phyloP scores from a whole-genome alignment of 2,113 vertebrate genomes.

The Rhabdornis inornatus region DNA sequence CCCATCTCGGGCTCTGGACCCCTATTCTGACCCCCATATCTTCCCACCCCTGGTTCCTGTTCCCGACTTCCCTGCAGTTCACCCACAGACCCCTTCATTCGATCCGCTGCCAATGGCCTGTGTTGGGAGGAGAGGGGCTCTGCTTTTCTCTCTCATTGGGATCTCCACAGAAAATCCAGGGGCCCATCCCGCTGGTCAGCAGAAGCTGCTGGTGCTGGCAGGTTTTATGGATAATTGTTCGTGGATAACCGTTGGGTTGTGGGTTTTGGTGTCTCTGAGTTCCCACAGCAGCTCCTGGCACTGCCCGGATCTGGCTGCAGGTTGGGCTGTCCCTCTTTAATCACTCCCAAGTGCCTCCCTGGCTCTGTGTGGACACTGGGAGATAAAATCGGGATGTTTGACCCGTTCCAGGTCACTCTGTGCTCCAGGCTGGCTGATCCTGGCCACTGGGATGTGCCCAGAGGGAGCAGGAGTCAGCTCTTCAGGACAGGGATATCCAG shows the following conservation, averaged over 20 bases:
- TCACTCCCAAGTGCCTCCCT: accelerated
- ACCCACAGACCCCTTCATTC: neutral
- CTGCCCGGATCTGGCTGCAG: accelerated
- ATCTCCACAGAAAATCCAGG: accelerated
- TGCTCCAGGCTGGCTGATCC: neutral
- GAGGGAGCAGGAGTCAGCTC: accelerated
- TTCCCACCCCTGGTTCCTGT: neutral
- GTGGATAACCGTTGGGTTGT: accelerated
- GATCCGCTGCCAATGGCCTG: too few relatives aligned
- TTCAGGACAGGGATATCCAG: neutral
- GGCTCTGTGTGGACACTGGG: accelerated
- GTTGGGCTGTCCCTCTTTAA: neutral
- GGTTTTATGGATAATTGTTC: accelerated
- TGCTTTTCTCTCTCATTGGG: accelerated
- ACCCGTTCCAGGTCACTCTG: neutral
- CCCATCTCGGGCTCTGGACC: neutral
- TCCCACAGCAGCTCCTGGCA: too few relatives aligned
- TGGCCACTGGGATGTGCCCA: accelerated
- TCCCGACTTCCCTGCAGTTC: neutral
- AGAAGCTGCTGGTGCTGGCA: neutral
- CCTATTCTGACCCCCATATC: neutral
- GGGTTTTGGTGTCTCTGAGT: neutral
- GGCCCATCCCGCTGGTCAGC: accelerated
- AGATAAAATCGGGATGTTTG: neutral
- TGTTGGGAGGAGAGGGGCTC: too few relatives aligned